Conservation (phyloP, 2,113 vertebrate species). For the Atlantisia rogersi region DNA sequence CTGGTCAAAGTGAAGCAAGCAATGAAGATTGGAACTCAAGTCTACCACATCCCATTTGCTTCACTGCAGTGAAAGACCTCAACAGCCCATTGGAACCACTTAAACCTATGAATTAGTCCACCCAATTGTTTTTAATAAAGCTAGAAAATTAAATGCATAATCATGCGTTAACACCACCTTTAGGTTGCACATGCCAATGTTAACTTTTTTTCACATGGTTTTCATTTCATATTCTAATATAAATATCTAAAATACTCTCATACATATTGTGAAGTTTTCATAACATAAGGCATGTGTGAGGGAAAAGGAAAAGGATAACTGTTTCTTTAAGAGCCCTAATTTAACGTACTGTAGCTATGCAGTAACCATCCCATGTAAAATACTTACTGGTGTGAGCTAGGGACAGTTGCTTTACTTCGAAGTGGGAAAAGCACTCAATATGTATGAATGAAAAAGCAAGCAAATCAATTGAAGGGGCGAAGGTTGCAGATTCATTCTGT, state of each 20-base stretch:
- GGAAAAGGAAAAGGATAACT: background rate
- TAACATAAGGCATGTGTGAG: background rate
- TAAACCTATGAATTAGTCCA: background rate
- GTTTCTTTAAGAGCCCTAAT: background rate
- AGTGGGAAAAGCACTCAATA: background rate
- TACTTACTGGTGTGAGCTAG: background rate
- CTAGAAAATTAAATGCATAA: conserved; percentile 24
- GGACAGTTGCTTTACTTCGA: background rate
- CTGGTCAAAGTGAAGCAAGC: background rate
- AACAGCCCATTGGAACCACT: conserved; percentile 8
- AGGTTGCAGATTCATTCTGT: background rate
- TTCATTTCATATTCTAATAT: background rate
- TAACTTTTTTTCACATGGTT: background rate
- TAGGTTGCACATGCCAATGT: background rate
- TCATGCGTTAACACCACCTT: background rate
- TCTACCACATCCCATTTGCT: background rate
- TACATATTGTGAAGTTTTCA: background rate
- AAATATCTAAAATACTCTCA: background rate
- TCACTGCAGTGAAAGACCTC: conserved; percentile 10
- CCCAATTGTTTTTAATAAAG: conserved; percentile 20
- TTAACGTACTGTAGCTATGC: background rate
- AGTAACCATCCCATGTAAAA: background rate
- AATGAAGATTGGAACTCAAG: background rate
- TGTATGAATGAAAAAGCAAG: background rate
- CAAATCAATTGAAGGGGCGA: background rate